Evolutionary conservation across 2,888 invertebrate species (phyloP).

Genomic region (Plutella xylostella): DNA sequence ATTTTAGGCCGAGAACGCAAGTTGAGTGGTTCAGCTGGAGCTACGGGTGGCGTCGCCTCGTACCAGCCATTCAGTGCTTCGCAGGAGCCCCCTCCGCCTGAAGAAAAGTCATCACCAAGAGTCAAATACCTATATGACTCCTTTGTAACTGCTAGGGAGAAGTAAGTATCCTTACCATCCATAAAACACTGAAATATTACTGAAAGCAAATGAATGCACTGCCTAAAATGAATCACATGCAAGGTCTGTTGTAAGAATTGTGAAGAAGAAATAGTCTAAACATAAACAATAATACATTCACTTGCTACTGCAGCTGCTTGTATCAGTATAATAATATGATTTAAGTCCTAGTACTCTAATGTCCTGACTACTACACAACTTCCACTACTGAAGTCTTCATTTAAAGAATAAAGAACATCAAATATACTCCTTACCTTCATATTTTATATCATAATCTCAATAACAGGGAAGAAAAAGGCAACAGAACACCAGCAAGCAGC

Average conservation of each 20-base stretch:
- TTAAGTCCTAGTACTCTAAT: too few species aligned
- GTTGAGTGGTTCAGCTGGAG: slow-evolving; percentile 72
- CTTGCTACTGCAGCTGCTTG: too few species aligned
- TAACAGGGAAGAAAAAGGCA: slow-evolving; percentile 41
- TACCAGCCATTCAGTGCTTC: slow-evolving; percentile 94
- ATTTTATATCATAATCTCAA: neutral
- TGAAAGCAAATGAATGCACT: too few species aligned
- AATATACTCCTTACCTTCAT: too few species aligned
- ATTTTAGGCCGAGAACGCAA: slow-evolving; percentile 79
- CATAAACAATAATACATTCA: too few species aligned
- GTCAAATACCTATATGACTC: slow-evolving; percentile 72
- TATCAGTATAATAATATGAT: too few species aligned
- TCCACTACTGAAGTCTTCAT: neutral
- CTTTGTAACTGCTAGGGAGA: slow-evolving; percentile 60
- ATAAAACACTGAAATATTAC: too few species aligned
- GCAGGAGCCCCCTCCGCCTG: slow-evolving; percentile 79
- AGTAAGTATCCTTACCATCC: slow-evolving; percentile 41
- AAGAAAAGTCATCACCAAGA: slow-evolving; percentile 75
- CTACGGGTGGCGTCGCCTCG: slow-evolving; percentile 78
- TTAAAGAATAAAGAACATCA: neutral
- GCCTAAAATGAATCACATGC: too few species aligned
- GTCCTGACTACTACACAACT: too few species aligned
- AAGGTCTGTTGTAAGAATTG: too few species aligned
- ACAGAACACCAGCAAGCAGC: slow-evolving; percentile 23
- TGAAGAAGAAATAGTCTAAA: too few species aligned